Conservation (phyloP, 2,797 vertebrate genomes). For the Microchirus variegatus region DNA sequence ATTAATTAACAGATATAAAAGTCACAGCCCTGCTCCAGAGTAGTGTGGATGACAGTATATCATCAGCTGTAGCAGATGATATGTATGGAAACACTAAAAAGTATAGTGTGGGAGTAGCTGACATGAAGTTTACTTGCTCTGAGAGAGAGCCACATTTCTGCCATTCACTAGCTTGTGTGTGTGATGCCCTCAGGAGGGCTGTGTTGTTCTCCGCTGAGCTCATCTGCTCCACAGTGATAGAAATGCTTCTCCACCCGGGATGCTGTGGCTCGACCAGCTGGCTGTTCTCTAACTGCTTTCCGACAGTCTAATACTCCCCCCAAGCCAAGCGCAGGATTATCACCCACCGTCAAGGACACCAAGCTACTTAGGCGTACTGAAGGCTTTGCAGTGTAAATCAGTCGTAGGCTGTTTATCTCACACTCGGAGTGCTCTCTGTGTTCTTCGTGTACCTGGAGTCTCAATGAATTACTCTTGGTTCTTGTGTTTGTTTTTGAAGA, state of each 20-base stretch:
- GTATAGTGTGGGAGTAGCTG: too few relatives aligned
- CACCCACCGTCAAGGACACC: slow-evolving; percentile 52
- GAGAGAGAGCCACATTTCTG: too few relatives aligned
- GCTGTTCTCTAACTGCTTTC: slow-evolving; percentile 52
- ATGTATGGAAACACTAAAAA: too few relatives aligned
- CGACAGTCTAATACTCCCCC: slow-evolving; percentile 52
- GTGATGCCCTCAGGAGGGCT: slow-evolving; percentile 24
- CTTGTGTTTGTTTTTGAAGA: slow-evolving; percentile 39
- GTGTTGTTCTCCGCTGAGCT: slow-evolving; percentile 30
- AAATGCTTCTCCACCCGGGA: slow-evolving; percentile 50
- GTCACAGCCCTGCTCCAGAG: too few relatives aligned
- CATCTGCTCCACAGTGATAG: slow-evolving; percentile 46
- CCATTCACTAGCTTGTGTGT: slow-evolving; percentile 2
- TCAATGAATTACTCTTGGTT: slow-evolving; percentile 23
- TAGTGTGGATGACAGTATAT: too few relatives aligned
- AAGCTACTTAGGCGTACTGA: slow-evolving; percentile 69
- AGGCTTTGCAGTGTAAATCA: slow-evolving; percentile 69
- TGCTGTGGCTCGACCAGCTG: slow-evolving; percentile 65
- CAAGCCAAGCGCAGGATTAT: slow-evolving; percentile 60
- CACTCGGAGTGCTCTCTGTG: slow-evolving; percentile 19
- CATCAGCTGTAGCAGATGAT: too few relatives aligned
- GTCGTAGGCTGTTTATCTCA: slow-evolving; percentile 58
- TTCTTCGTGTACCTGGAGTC: slow-evolving; percentile 42
- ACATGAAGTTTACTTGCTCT: too few relatives aligned
- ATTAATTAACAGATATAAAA: too few relatives aligned